Base-by-base conservation (phyloP, 2,888 invertebrate species). In the Nomada ruficornis region DNA sequence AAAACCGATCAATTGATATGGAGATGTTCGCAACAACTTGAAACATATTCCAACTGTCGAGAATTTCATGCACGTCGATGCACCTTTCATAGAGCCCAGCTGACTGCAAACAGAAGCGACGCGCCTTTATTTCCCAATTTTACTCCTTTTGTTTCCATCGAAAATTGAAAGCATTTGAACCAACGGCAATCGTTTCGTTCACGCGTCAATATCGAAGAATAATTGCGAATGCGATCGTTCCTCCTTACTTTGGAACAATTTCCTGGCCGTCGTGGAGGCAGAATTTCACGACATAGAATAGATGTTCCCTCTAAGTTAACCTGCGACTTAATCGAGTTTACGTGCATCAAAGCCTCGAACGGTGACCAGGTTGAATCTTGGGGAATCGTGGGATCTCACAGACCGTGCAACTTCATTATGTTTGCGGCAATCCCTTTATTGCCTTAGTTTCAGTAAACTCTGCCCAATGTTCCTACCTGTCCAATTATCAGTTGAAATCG, bases 321-420 rank as follows among this genome's bases (percentile, higher is more conserved):
- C 79, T 44, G 57, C 77, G 62, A 71, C 69, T 67, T 86, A 86
- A 86, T 86, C 84, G 77, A 86, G 62, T 86, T 86, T 82, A 59
- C 75, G 63, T 67, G 74, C 65, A 57, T 67, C 82, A 82, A 86
- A 78, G 83, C 63, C 15, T 73, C 54, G 20, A 18, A 65, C 50
- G 29, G 20, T 20, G 59, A 68, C 50, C 64, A 36, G 60, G 13
- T 57, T 50, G 63, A 75, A 54, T 60, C 70, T 50, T 65, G 47
- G 29, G 29, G 29, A 76, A 23, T 74, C 71, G 29, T 20, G 68
- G 54, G 64, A 78, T 60, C 64, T 76, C 50, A 10, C 26, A 20
- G 57, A 70, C 47, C 54, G 23, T 59, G 29, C 72, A 67, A 52
- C 77, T 72, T 67, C 50, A 47, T 77, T 80, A 57, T 62, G 50